Base-by-base conservation (phyloP, 2,888 invertebrate genomes). In the Metallyticus violacea region DNA sequence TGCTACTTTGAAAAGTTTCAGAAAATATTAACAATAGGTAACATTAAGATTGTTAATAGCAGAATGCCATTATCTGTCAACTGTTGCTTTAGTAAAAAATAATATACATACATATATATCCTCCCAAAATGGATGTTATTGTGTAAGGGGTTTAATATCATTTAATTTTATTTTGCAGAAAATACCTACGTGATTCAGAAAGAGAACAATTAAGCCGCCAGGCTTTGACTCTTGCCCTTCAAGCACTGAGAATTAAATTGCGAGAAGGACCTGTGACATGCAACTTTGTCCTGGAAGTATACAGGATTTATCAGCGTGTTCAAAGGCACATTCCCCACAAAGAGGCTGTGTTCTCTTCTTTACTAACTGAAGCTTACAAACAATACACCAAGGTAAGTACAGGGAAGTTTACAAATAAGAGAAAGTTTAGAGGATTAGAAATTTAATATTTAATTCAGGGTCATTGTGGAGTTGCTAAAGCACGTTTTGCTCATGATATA, bases 111-210 rank as follows among this genome's bases (percentile, higher is more conserved):
- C n/a, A n/a, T n/a, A n/a, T n/a, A n/a, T n/a, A n/a, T n/a, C n/a
- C n/a, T n/a, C n/a, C n/a, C n/a, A n/a, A n/a, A n/a, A n/a, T n/a
- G n/a, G n/a, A n/a, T n/a, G n/a, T n/a, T n/a, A n/a, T n/a, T n/a
- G n/a, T n/a, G n/a, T n/a, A n/a, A n/a, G n/a, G n/a, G n/a, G n/a
- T n/a, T n/a, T n/a, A n/a, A n/a, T n/a, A n/a, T n/a, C n/a, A 7
- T 79, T 25, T 27, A 27, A 15, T 85, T 22, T 86, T 87, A 87
- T 85, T 87, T 91, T 92, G 15, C 90, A 96, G 96, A 90, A 95
- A 96, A 90, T 98, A 98, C 91, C 93, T 99, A 87, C 94, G 97
- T 77, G 97, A 98, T 91, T 94, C 94, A 1, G 98, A 98, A 91
- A 94, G 98, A 86, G 95, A 96, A 89, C 96, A 96, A 90, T 93